A percentile compares a stretch with the other conserved stretches of the same genome.
Evolutionary conservation across 2,797 vertebrate species (phyloP).

Genomic region (Cichlasoma orientale): DNA sequence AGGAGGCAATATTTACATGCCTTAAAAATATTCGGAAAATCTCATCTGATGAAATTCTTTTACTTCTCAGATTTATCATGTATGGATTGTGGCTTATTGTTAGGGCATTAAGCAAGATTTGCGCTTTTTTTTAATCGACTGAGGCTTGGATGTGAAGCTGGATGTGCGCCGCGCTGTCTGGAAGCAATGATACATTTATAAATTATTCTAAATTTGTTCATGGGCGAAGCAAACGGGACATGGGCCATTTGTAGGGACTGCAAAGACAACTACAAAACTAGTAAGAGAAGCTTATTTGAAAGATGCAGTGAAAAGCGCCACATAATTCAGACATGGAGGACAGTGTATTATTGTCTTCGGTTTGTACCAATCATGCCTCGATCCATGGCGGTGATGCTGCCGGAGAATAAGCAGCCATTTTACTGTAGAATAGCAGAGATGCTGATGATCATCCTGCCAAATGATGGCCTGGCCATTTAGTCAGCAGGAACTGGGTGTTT

Average conservation of each 20-base stretch:
- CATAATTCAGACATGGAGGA: not conserved
- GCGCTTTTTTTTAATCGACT: not conserved
- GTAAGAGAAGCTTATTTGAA: not conserved
- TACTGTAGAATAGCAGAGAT: conserved; percentile 50
- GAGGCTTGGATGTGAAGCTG: not conserved
- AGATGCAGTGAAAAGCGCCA: not conserved
- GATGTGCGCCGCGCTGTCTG: not conserved
- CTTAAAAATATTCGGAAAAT: not conserved
- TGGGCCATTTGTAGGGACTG: not conserved
- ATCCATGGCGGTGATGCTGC: conserved; percentile 31
- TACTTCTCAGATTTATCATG: not conserved
- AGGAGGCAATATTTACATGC: conserved; percentile 66
- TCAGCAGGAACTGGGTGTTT: conserved; percentile 16
- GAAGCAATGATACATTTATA: not conserved
- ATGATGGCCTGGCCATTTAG: conserved; percentile 34
- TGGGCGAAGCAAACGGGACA: not conserved
- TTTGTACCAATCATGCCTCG: conserved; percentile 25
- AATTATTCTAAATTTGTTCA: not conserved
- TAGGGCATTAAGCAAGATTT: not conserved
- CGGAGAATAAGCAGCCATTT: conserved; percentile 73
- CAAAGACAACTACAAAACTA: rapidly evolving
- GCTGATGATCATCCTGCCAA: conserved; percentile 45
- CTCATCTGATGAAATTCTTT: not conserved
- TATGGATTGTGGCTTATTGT: rapidly evolving
- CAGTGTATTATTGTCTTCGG: not conserved